These are phyloP conservation scores for Euplexia lucipara DNA, from an alignment of 2,888 invertebrate genomes.

Conservation along the genomic window DNA sequence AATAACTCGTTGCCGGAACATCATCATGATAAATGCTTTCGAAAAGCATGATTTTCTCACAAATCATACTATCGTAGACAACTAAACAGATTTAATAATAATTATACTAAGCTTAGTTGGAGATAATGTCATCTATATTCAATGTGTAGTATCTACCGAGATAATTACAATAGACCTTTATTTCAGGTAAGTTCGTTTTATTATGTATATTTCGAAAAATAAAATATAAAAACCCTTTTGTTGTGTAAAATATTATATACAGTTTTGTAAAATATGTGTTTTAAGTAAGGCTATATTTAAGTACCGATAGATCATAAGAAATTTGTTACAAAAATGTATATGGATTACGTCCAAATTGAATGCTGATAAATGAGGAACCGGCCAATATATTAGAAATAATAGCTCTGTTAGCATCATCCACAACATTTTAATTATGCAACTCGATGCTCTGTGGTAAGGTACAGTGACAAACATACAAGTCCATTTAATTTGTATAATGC, in stretches of 20 bases:
- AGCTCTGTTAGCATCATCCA: not conserved
- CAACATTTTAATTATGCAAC: constrained; percentile 39
- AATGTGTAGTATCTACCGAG: too few relatives aligned
- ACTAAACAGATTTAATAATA: not conserved
- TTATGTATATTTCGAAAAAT: constrained; percentile 1
- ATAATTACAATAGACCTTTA: too few relatives aligned
- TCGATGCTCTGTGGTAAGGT: constrained; percentile 1
- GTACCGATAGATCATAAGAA: too few relatives aligned
- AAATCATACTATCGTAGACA: constrained; percentile 2
- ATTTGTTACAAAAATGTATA: too few relatives aligned
- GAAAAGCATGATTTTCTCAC: constrained; percentile 39
- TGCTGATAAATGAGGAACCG: too few relatives aligned
- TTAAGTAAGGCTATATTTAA: too few relatives aligned
- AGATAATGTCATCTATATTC: too few relatives aligned
- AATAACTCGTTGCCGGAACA: constrained; percentile 49
- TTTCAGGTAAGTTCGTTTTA: too few relatives aligned
- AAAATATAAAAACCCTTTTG: not conserved
- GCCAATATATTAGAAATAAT: not conserved
- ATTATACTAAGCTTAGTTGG: not conserved
- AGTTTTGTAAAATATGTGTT: too few relatives aligned
- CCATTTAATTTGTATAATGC: constrained; percentile 66
- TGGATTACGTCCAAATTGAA: too few relatives aligned
- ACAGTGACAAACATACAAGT: constrained; percentile 51
- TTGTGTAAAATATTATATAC: too few relatives aligned
- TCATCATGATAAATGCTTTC: constrained; percentile 42